phyloP scores from a whole-genome alignment of 2,888 invertebrate species.

The Pegoplata infirma region DNA sequence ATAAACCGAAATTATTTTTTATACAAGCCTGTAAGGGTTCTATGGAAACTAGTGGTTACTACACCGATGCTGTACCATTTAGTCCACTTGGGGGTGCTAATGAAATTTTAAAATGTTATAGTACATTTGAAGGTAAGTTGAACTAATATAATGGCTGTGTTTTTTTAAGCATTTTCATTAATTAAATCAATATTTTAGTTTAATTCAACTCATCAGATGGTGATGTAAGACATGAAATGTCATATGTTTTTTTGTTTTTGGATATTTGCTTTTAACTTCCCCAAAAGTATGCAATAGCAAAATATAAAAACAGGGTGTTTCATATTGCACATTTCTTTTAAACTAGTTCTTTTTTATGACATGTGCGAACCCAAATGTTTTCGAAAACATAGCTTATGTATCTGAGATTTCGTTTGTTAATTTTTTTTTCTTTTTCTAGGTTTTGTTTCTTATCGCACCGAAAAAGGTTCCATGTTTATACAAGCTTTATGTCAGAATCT shows the following conservation, averaged over 20 bases:
- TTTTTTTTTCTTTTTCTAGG: too few relatives aligned
- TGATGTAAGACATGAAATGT: too few relatives aligned
- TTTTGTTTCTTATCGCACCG: slow-evolving; percentile 74
- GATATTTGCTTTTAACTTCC: too few relatives aligned
- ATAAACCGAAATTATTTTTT: slow-evolving; percentile 76
- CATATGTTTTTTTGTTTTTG: too few relatives aligned
- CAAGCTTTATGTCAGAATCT: slow-evolving; percentile 73
- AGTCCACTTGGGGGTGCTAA: slow-evolving; percentile 69
- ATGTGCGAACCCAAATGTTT: too few relatives aligned
- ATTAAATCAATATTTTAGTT: slow-evolving; percentile 1
- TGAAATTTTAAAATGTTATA: slow-evolving; percentile 76
- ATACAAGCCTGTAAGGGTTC: slow-evolving; percentile 77
- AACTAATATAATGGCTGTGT: neutral
- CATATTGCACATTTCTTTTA: too few relatives aligned
- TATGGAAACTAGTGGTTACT: slow-evolving; percentile 68
- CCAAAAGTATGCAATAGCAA: too few relatives aligned
- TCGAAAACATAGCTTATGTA: too few relatives aligned
- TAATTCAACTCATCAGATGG: too few relatives aligned
- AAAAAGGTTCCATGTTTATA: slow-evolving; percentile 74
- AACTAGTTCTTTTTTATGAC: too few relatives aligned
- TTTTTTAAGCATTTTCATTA: neutral
- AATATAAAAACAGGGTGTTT: too few relatives aligned
- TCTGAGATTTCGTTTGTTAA: too few relatives aligned
- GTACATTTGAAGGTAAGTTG: slow-evolving; percentile 74
- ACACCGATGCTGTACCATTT: slow-evolving; percentile 69